Percentiles rank a stretch among this genome's conserved stretches.
phyloP scores from a whole-genome alignment of 2,888 invertebrate genomes.

The Deilephila porcellus region DNA sequence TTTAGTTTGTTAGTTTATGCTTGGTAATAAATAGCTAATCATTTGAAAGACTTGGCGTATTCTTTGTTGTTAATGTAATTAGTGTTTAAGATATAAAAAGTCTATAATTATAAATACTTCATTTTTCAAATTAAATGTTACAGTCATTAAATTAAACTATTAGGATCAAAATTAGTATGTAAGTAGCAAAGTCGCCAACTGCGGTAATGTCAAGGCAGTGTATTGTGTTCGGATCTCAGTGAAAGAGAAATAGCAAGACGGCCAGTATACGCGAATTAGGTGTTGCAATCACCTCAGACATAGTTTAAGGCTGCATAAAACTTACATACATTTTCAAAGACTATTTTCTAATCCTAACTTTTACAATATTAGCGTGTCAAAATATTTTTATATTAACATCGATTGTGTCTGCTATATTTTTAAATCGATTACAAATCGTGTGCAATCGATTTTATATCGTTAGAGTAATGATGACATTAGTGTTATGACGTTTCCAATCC shows the following conservation, averaged over 20 bases:
- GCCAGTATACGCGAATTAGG: conserved; percentile 8
- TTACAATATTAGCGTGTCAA: background rate
- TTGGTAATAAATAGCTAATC: too few species aligned
- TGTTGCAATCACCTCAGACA: conserved; percentile 24
- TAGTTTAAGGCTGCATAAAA: background rate
- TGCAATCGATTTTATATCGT: conserved; percentile 2
- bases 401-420: background rate
- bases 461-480: background rate
- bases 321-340: background rate
- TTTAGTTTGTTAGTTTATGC: background rate
- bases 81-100: too few species aligned
- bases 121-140: background rate
- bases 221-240: conserved; percentile 35
- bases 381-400: background rate
- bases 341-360: background rate
- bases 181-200: conserved; percentile 30
- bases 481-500: background rate
- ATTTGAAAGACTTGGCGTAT: too few species aligned
- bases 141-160: background rate
- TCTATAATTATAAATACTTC: too few species aligned
- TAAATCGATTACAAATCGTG: conserved; percentile 5
- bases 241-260: conserved; percentile 19
- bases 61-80: too few species aligned
- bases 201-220: conserved; percentile 41
- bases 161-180: background rate